Evolutionary conservation across 1,140 invertebrate genomes (phyloP).

Genomic region (Eueides isabella): DNA sequence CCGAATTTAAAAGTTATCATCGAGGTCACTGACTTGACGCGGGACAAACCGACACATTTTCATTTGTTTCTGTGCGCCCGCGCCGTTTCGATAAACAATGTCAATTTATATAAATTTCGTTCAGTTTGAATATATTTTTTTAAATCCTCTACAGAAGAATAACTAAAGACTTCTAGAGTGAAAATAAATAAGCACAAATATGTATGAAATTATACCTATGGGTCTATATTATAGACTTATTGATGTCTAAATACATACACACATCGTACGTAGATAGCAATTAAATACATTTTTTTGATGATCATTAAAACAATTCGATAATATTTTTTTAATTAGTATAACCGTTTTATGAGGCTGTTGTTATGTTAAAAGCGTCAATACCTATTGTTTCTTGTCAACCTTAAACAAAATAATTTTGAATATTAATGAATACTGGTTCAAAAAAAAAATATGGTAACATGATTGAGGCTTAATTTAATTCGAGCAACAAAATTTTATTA

Average conservation of each 20-base stretch:
- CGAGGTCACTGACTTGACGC: conserved; percentile 47
- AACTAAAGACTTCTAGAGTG: too few relatives aligned
- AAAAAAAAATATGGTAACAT: not conserved
- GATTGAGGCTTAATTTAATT: conserved; percentile 11
- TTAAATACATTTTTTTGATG: too few relatives aligned
- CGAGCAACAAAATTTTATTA: conserved; percentile 2
- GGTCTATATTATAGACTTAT: too few relatives aligned
- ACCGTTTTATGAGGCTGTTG: too few relatives aligned
- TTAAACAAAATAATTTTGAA: conserved; percentile 29
- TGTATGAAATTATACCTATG: not conserved
- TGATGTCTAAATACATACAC: too few relatives aligned
- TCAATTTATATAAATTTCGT: conserved; percentile 36
- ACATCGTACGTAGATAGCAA: too few relatives aligned
- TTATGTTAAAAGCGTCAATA: too few relatives aligned
- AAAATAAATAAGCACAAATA: not conserved
- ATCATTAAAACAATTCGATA: too few relatives aligned
- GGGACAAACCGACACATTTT: conserved; percentile 42
- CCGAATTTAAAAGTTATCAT: conserved; percentile 54
- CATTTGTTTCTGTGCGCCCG: conserved; percentile 38
- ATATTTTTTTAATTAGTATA: too few relatives aligned
- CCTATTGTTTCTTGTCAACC: conserved; percentile 18
- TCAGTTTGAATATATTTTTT: conserved; percentile 22
- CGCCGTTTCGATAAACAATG: conserved; percentile 40
- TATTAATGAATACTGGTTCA: conserved; percentile 25
- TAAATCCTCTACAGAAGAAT: too few relatives aligned